Evolutionary conservation across 2,797 vertebrate species (phyloP), one percentile per base, ranked within the genome.

Genomic region (Lithobates sylvaticus): DNA sequence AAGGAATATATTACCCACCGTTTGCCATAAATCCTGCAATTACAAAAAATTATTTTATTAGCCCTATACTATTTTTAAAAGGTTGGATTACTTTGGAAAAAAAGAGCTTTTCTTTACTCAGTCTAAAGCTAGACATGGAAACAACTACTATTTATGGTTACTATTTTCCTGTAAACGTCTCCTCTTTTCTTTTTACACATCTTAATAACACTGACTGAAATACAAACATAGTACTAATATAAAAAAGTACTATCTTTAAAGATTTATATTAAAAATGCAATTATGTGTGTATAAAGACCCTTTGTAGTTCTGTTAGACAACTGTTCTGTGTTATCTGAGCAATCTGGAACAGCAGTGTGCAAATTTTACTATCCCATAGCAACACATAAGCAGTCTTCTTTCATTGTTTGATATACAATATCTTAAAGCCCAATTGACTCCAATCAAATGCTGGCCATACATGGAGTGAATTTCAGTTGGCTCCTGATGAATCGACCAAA

Each of bases 1-100:
- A 96, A 94, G 96, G 93, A 91, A 92, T 94, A 95, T 95, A 94
- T 93, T 89, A 90, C 86, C 90, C 94, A 94, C 93, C 94, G 93
- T 94, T 94, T 91, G 91, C 91, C 94, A 97, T 97, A 95, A 94
- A 96, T 97, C 96, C 96, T 95, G 95, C 94, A 96, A 96, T 97
- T 96, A 96, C 93, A 93, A 93, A 92, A 90, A 88, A 92, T 97
- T 97, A 97, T 95, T 95, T 93, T 95, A 96, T 97, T 97, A 97
- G 94, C 93, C 93, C 93, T 91, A 93, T 93, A 95, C 95, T 95
- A 95, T 95, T 95, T 61, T 94, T 91, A 95, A 94, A 94, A 94
- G 92, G 94, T 95, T 94, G 93, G 92, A 95, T 95, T 95, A 95
- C 94, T 93, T 93, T 95, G 39, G 39, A 93, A 94, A 94, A 61